phyloP scores from a whole-genome alignment of 2,888 invertebrate species.

The Eumerus sabulonum region DNA sequence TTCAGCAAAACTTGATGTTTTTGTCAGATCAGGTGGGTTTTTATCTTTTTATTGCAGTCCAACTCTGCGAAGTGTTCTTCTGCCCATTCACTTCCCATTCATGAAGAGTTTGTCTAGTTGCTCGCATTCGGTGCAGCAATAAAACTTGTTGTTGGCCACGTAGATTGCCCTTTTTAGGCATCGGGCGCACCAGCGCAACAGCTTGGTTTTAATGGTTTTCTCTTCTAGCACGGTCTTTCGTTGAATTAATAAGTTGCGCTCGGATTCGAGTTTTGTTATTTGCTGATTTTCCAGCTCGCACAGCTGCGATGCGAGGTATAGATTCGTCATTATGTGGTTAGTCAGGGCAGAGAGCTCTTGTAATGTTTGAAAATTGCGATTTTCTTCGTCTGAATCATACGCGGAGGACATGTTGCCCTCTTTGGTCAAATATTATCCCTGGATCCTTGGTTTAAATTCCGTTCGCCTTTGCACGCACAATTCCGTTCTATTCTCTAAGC shows the following conservation, averaged over 20 bases:
- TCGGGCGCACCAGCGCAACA: conserved; percentile 70
- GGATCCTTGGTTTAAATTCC: no score
- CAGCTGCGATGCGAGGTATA: conserved; percentile 16
- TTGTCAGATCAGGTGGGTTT: no score
- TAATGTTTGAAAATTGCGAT: not conserved
- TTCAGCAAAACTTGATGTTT: no score
- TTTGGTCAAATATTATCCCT: no score
- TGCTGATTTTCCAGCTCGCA: conserved; percentile 22
- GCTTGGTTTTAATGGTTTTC: conserved; percentile 66
- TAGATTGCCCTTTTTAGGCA: conserved; percentile 70
- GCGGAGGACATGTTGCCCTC: no score
- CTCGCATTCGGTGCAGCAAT: conserved; percentile 46
- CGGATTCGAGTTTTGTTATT: conserved; percentile 18
- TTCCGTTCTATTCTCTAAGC: no score
- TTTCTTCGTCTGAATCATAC: conserved; percentile 23
- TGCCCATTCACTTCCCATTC: conserved; percentile 19
- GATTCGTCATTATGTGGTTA: conserved; percentile 22
- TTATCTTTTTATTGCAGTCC: no score
- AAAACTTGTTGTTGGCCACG: conserved; percentile 23
- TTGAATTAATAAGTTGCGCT: conserved; percentile 23
- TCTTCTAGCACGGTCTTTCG: conserved; percentile 35
- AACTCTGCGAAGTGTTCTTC: no score
- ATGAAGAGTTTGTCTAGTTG: conserved; percentile 37
- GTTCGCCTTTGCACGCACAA: no score
- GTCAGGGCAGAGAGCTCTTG: conserved; percentile 27